phyloP scores from a whole-genome alignment of 2,888 invertebrate genomes.

The Meliscaeva auricollis region DNA sequence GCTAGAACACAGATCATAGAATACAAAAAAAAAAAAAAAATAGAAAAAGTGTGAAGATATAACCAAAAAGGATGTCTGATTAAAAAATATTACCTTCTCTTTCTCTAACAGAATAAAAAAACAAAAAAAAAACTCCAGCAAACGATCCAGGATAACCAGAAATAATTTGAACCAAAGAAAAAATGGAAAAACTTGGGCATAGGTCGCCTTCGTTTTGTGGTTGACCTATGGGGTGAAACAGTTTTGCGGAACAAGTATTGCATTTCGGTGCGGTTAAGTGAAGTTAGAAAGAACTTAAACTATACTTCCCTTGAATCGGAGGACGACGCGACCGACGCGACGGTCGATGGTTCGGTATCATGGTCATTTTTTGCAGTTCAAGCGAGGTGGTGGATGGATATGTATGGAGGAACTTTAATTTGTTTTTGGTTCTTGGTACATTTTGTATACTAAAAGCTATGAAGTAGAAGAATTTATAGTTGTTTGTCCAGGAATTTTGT shows the following conservation, averaged over 20 bases:
- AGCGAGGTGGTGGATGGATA: conserved; percentile 14
- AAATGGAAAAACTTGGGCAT: neutral
- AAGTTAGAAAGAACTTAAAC: conserved; percentile 67
- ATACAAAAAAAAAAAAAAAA: neutral
- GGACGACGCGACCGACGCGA: neutral
- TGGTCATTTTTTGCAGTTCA: conserved; percentile 53
- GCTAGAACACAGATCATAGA: neutral
- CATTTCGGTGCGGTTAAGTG: conserved; percentile 62
- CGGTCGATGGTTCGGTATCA: conserved; percentile 11
- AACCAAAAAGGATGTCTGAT: conserved; percentile 49
- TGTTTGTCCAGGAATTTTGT: conserved; percentile 7
- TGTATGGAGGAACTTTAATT: neutral
- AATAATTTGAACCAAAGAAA: conserved; percentile 45
- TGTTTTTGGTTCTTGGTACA: neutral
- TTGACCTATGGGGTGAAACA: conserved; percentile 63
- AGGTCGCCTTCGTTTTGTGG: conserved; percentile 52
- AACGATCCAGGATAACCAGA: conserved; percentile 55
- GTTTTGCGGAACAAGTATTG: conserved; percentile 59
- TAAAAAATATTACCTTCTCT: conserved; percentile 49
- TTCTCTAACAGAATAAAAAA: no score
- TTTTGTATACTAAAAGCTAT: neutral
- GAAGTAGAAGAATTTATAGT: neutral
- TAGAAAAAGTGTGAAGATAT: conserved; percentile 48
- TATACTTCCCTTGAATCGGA: conserved; percentile 28
- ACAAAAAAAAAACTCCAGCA: conserved; percentile 3